Evolutionary conservation across 2,888 invertebrate genomes (phyloP).

Genomic region (Zhuqinia jingwanae): DNA sequence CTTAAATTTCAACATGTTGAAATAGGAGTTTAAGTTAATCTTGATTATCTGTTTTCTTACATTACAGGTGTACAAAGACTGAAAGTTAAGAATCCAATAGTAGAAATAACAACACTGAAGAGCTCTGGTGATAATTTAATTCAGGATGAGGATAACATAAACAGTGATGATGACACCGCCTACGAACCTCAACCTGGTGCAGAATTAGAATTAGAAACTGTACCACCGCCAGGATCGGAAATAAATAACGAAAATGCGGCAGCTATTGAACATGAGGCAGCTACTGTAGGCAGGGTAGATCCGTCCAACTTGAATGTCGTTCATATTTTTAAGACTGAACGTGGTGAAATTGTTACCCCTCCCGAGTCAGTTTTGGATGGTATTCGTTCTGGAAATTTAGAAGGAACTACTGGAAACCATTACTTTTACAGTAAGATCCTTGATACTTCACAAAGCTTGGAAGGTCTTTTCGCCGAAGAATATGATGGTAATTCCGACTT

Average conservation of each 20-base stretch:
- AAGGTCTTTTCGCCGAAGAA: not conserved
- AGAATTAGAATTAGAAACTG: not conserved
- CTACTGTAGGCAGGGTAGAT: not conserved
- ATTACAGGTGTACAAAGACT: not conserved
- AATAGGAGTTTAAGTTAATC: not conserved
- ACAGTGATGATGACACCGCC: not conserved
- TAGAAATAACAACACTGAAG: not conserved
- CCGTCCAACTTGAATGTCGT: not conserved
- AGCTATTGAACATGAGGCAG: not conserved
- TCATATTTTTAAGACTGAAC: constrained; percentile 8
- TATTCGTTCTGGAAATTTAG: not conserved
- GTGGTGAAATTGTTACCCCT: not conserved
- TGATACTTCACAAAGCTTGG: not conserved
- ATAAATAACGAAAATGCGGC: not conserved
- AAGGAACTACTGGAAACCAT: not conserved
- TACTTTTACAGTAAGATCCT: not conserved
- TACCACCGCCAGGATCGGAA: not conserved
- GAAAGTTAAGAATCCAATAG: not conserved
- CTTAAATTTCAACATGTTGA: not conserved
- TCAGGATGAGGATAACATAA: not conserved
- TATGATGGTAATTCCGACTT: not conserved
- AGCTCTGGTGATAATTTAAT: not conserved
- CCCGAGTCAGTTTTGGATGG: constrained; percentile 21
- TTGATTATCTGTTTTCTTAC: not conserved
- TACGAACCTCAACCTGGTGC: not conserved